Evolutionary conservation across 1,140 invertebrate species (phyloP), one percentile per base, ranked within the genome.

Genomic region (Eulimnadia texana): DNA sequence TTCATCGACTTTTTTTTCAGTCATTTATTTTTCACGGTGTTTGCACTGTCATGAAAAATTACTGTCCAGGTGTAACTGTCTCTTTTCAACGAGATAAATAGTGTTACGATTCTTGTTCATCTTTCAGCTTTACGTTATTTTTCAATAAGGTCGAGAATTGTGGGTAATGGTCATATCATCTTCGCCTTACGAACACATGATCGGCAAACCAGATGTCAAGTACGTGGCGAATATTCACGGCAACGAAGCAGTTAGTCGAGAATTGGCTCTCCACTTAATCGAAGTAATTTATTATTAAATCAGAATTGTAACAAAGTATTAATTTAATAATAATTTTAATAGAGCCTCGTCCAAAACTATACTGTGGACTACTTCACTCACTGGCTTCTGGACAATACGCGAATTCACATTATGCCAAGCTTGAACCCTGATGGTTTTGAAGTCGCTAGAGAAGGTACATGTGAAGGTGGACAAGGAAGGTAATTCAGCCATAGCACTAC

Each of bases 81-180:
- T n/a, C n/a, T n/a, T n/a, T n/a, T n/a, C n/a, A n/a, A n/a, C n/a
- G n/a, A n/a, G n/a, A n/a, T n/a, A n/a, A n/a, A n/a, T n/a, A n/a
- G n/a, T n/a, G n/a, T n/a, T n/a, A n/a, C n/a, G n/a, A n/a, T n/a
- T n/a, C n/a, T n/a, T n/a, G n/a, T n/a, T n/a, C n/a, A n/a, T n/a
- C n/a, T n/a, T n/a, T n/a, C n/a, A n/a, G n/a, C n/a, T n/a, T n/a
- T n/a, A n/a, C n/a, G n/a, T 42, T 42, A 16, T 42, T n/a, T 6
- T 42, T 6, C 33, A 42, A 6, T 52, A 29, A 78, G 77, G 74
- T 50, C 71, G 76, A 59, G 74, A 81, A 27, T 70, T 84, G 24
- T 82, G 79, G 79, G 80, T 82, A 9, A 67, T 83, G 65, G 74
- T 81, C 64, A 72, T 83, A 6, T 74, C 79, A 0, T 76, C 70